A percentile compares a stretch with the other conserved stretches of the same genome.
Evolutionary conservation across 2,888 invertebrate genomes (phyloP).

Genomic region (Nephrocerus scutellatus): DNA sequence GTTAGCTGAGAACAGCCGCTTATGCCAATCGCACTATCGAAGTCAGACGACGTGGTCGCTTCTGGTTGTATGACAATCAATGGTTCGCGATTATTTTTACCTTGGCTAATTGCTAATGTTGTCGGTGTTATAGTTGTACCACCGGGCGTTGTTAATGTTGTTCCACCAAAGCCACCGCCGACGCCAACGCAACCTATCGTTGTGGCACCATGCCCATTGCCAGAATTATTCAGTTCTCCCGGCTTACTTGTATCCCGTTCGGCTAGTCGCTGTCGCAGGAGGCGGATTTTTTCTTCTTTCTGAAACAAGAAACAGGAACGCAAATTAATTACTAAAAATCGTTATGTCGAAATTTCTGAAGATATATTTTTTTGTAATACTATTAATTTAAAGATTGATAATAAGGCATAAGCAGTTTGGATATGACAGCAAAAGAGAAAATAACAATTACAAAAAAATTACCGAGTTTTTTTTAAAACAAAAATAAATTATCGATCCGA

Average conservation of each 20-base stretch:
- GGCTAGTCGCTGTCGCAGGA: conserved; percentile 70
- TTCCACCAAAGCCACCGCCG: too few relatives aligned
- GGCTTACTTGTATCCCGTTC: conserved; percentile 62
- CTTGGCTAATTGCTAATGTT: conserved; percentile 69
- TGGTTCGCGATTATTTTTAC: conserved; percentile 28
- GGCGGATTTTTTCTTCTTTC: conserved; percentile 85
- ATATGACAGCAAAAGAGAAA: too few relatives aligned
- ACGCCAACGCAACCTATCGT: too few relatives aligned
- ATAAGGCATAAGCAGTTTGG: too few relatives aligned
- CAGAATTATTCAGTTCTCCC: conserved; percentile 38
- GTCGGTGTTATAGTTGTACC: conserved; percentile 47
- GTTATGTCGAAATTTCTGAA: too few relatives aligned
- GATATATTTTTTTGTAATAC: too few relatives aligned
- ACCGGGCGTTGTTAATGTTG: conserved; percentile 45
- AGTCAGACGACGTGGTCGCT: conserved; percentile 59
- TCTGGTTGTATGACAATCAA: conserved; percentile 6
- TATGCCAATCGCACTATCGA: conserved; percentile 63
- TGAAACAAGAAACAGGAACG: too few relatives aligned
- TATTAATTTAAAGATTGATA: too few relatives aligned
- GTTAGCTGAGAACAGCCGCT: conserved; percentile 64
- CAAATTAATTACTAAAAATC: too few relatives aligned
- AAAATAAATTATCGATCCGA: too few relatives aligned
- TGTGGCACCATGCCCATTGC: conserved; percentile 27
- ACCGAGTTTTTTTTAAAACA: too few relatives aligned
- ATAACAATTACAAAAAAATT: too few relatives aligned